Conservation (phyloP, 2,888 invertebrate species). For the Zygogramma bicolorata region DNA sequence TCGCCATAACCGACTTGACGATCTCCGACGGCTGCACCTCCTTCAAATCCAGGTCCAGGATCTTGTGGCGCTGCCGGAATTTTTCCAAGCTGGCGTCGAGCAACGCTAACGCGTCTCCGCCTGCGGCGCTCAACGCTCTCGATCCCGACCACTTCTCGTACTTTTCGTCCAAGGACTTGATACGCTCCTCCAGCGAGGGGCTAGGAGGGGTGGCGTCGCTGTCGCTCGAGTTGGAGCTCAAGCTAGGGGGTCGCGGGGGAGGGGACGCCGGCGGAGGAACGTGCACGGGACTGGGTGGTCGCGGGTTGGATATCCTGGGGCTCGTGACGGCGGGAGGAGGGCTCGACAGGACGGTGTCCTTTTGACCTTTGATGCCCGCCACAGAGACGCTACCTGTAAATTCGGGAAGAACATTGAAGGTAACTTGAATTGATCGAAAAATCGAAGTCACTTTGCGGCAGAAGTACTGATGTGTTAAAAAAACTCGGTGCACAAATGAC, state of each 20-base stretch:
- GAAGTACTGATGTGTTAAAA: too few relatives aligned
- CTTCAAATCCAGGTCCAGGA: conserved; percentile 78
- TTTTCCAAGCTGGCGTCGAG: conserved; percentile 71
- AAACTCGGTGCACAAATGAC: too few relatives aligned
- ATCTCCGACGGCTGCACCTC: conserved; percentile 90
- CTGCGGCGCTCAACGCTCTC: conserved; percentile 72
- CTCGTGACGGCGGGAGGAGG: conserved; percentile 68
- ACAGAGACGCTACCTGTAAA: conserved; percentile 60
- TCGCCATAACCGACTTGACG: conserved; percentile 90
- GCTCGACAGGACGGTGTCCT: conserved; percentile 60
- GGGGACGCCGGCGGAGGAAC: conserved; percentile 73
- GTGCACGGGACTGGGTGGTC: conserved; percentile 60
- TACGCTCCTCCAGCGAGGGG: conserved; percentile 90
- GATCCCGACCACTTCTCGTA: conserved; percentile 90
- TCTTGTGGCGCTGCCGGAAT: conserved; percentile 75
- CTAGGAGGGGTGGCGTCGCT: conserved; percentile 69
- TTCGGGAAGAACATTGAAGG: neutral
- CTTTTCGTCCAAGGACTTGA: conserved; percentile 92
- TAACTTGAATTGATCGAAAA: neutral
- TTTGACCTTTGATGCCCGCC: conserved; percentile 65
- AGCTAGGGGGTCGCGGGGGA: conserved; percentile 78
- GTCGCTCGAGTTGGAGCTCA: conserved; percentile 76
- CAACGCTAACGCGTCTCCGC: conserved; percentile 69
- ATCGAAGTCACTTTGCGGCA: too few relatives aligned
- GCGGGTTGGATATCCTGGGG: conserved; percentile 63